Conservation (phyloP, 2,113 vertebrate species). For the Anguilla japonica region DNA sequence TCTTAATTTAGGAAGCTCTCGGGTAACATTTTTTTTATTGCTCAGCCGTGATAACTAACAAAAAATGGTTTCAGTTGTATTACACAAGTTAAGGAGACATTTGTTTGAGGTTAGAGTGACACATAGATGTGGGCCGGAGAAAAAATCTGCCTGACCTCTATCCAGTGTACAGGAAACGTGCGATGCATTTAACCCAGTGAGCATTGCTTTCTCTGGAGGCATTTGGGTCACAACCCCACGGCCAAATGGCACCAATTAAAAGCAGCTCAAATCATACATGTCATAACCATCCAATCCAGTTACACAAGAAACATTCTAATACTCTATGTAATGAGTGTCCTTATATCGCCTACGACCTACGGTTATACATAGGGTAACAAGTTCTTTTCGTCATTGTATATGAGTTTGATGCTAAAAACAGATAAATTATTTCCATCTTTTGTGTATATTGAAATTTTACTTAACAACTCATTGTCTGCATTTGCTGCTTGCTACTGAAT, state of each 20-base stretch:
- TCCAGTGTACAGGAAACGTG: not conserved
- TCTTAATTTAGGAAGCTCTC: too few relatives aligned
- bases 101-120: too few relatives aligned
- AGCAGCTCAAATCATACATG: not conserved
- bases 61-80: too few relatives aligned
- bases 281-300: not conserved
- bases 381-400: not conserved
- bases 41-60: too few relatives aligned
- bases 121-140: too few relatives aligned
- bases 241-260: not conserved
- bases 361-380: not conserved
- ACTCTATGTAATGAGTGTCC: not conserved
- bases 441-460: too few relatives aligned
- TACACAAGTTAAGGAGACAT: too few relatives aligned
- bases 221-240: not conserved
- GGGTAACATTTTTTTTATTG: too few relatives aligned
- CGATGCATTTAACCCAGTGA: not conserved
- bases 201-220: not conserved
- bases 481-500: too few relatives aligned
- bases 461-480: too few relatives aligned
- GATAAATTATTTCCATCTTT: not conserved
- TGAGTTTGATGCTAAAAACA: not conserved
- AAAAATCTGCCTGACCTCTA: not conserved
- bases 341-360: not conserved
- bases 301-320: not conserved